A percentile compares a stretch with the other conserved stretches of the same genome.
Evolutionary conservation across 1,140 invertebrate genomes (phyloP).

Genomic region (Penaeus vannamei): DNA sequence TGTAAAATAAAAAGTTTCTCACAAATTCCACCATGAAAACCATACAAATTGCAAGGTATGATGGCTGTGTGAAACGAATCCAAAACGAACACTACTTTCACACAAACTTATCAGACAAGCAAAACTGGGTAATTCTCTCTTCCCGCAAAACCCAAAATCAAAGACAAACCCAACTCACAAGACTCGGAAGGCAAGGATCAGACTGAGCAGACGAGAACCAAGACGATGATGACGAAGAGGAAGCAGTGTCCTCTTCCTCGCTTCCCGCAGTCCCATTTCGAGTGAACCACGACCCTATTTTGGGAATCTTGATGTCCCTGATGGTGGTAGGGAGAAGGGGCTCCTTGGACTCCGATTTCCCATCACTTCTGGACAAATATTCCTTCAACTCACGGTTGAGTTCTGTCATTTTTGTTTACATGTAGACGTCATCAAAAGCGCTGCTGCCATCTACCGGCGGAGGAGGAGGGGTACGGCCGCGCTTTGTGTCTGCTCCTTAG

Average conservation of each 20-base stretch:
- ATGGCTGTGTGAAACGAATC: no score
- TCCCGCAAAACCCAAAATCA: not conserved
- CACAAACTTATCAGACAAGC: no score
- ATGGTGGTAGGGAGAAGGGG: constrained; percentile 61
- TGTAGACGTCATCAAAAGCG: constrained; percentile 34
- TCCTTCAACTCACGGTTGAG: constrained; percentile 66
- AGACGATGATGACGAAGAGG: constrained; percentile 25
- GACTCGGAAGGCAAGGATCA: constrained; percentile 60
- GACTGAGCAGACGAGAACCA: constrained; percentile 64
- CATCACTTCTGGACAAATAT: constrained; percentile 62
- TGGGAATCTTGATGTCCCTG: constrained; percentile 61
- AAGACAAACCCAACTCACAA: constrained; percentile 35
- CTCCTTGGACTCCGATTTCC: constrained; percentile 56
- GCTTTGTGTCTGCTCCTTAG: no score
- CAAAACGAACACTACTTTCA: no score
- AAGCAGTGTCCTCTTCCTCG: constrained; percentile 45
- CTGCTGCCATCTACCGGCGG: not conserved
- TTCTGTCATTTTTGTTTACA: constrained; percentile 67
- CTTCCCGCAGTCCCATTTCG: constrained; percentile 24
- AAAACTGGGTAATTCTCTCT: not conserved
- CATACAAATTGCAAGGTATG: no score
- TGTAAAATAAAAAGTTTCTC: no score
- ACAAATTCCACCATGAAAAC: no score
- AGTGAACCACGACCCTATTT: constrained; percentile 63
- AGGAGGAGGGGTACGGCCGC: not conserved